Evolutionary conservation across 2,888 invertebrate species (phyloP).

Genomic region (Eilema caniola): DNA sequence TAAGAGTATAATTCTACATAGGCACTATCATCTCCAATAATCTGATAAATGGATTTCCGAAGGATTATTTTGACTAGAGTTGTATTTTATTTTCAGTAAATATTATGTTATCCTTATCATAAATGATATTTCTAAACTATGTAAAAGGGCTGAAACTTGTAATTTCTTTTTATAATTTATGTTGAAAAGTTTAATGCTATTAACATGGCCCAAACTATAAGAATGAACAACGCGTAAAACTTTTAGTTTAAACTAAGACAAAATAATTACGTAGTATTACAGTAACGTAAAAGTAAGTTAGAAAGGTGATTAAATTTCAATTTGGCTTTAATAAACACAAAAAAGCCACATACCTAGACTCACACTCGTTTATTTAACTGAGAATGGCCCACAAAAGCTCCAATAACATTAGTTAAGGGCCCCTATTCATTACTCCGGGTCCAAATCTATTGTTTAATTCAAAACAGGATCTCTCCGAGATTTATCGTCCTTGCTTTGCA

Average conservation of each 20-base stretch:
- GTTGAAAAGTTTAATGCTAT: no score
- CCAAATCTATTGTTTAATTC: conserved; percentile 64
- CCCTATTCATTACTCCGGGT: conserved; percentile 57
- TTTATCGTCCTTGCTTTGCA: conserved; percentile 64
- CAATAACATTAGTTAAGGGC: conserved; percentile 36
- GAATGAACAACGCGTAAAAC: not conserved
- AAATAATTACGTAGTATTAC: no score
- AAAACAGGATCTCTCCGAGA: conserved; percentile 63
- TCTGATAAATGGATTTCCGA: conserved; percentile 10
- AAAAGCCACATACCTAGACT: conserved; percentile 15
- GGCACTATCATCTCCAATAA: conserved; percentile 9
- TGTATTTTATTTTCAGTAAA: not conserved
- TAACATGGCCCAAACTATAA: no score
- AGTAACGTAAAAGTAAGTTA: not conserved
- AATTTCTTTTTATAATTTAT: no score
- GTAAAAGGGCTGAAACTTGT: no score
- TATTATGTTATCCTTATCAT: no score
- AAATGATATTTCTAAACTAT: no score
- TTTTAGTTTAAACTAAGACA: not conserved
- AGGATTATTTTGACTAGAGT: not conserved
- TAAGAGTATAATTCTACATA: not conserved
- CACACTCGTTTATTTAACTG: conserved; percentile 17
- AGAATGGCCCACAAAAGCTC: conserved; percentile 43
- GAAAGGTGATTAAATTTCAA: not conserved
- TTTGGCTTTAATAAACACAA: conserved; percentile 13